Evolutionary conservation across 2,113 vertebrate genomes (phyloP), one percentile per base, ranked within the genome.

Genomic region (Sturnus vulgaris): DNA sequence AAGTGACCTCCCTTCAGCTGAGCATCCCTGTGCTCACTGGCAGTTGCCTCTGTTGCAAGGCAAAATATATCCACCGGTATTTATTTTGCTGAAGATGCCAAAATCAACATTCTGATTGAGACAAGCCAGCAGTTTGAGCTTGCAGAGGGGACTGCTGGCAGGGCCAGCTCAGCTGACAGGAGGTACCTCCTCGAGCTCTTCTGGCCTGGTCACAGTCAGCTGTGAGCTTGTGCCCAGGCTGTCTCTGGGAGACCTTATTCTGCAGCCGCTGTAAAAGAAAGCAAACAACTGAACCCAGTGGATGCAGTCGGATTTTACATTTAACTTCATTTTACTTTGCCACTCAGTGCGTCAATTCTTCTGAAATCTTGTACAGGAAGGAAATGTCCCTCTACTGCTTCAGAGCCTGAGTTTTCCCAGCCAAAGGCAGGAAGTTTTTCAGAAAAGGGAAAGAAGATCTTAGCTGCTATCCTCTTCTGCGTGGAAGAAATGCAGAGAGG

Each of bases 11-110:
- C 17, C 23, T 72, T 37, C 49, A 39, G 66, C 46, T 42, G 63
- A 76, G 40, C 61, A 5, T 35, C 28, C 24, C 42, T 17, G 15
- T 17, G 17, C 1, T 1, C 2, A 0, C 33, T 35, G 10, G 12
- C 42, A 59, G 33, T 16, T 1, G 1, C 22, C 35, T 66, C 53
- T 42, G 4, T 12, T 24, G 56, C n/a, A 39, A 71, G 46, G 53
- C 37, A 57, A 11, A 46, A 27, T 3, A 3, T 6, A 21, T 30
- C 39, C 16, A 27, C 27, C 44, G 39, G 4, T 59, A 4, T 46
- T 85, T 44, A 31, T 82, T 57, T 18, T 13, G 21, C 55, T 47
- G 37, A 33, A 81, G 66, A 61, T n/a, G 50, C 42, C 78, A 30
- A 88, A 82, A 55, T 70, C 33, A 39, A 22, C 11, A 1, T 71